Conservation (phyloP, 2,113 vertebrate genomes). For the Triplophysa siluroides region DNA sequence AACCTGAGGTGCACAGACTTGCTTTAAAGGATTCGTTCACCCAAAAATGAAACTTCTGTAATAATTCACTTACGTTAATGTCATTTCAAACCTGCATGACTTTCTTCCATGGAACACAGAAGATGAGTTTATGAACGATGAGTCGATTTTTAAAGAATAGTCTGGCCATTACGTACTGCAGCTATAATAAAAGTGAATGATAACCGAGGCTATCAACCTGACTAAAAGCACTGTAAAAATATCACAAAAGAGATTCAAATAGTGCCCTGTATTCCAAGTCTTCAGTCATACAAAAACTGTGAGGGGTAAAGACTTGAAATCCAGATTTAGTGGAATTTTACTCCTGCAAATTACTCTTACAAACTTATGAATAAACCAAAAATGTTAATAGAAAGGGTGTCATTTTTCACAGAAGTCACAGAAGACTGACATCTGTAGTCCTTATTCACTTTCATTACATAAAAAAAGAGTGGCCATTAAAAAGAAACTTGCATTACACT, state of each 20-base stretch:
- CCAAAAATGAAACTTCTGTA: neutral
- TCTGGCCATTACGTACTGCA: neutral
- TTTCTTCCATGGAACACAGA: neutral
- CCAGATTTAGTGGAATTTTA: too few species aligned
- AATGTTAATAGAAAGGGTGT: too few species aligned
- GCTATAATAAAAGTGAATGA: neutral
- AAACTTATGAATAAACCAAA: too few species aligned
- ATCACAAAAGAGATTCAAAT: neutral
- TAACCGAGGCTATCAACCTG: neutral
- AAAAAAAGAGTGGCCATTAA: neutral
- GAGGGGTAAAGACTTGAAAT: too few species aligned
- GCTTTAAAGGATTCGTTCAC: conserved; percentile 13
- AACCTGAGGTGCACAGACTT: conserved; percentile 47
- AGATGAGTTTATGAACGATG: neutral
- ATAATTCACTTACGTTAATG: neutral
- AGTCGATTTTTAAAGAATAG: neutral
- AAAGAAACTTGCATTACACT: too few species aligned
- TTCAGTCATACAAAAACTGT: neutral
- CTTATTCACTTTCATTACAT: neutral
- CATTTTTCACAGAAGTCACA: too few species aligned
- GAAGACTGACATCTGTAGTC: too few species aligned
- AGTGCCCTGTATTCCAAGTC: neutral
- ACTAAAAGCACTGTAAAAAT: neutral
- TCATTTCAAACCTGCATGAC: neutral
- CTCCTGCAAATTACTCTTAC: too few species aligned